A percentile compares a stretch with the other conserved stretches of the same genome.
Conservation (phyloP, 2,888 invertebrate species). For the Pachydiplax longipennis region DNA sequence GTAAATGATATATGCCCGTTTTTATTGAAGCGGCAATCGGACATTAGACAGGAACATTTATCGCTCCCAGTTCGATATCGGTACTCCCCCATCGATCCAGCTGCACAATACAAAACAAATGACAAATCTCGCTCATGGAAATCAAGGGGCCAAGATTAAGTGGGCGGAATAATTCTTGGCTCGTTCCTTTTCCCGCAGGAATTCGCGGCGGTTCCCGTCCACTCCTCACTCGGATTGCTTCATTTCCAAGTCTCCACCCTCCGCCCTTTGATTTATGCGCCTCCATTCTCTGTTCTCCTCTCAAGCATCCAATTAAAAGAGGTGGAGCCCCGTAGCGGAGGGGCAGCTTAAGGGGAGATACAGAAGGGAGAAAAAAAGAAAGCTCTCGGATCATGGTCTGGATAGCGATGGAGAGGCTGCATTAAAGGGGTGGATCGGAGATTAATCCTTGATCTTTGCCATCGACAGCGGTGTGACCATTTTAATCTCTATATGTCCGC, state of each 20-base stretch:
- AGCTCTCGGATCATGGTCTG: neutral
- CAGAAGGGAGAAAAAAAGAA: neutral
- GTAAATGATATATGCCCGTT: no score
- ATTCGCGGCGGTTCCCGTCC: neutral
- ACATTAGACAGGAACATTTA: no score
- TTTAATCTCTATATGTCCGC: neutral
- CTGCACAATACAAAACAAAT: neutral
- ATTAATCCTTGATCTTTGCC: neutral
- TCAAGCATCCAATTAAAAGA: neutral
- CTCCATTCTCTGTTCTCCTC: neutral
- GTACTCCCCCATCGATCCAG: neutral
- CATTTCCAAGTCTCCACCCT: neutral
- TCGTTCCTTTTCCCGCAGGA: neutral
- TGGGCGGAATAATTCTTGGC: neutral
- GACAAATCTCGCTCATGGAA: neutral
- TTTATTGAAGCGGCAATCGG: no score
- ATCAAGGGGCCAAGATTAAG: neutral
- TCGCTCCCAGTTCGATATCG: neutral
- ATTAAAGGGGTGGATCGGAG: neutral
- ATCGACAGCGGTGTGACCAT: neutral
- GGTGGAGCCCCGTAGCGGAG: neutral
- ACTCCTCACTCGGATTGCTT: neutral
- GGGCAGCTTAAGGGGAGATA: neutral
- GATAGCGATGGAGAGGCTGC: neutral
- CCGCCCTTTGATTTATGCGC: neutral